These are phyloP conservation scores for Antheraea pernyi DNA, from an alignment of 1,140 invertebrate species.

Conservation along the genomic window DNA sequence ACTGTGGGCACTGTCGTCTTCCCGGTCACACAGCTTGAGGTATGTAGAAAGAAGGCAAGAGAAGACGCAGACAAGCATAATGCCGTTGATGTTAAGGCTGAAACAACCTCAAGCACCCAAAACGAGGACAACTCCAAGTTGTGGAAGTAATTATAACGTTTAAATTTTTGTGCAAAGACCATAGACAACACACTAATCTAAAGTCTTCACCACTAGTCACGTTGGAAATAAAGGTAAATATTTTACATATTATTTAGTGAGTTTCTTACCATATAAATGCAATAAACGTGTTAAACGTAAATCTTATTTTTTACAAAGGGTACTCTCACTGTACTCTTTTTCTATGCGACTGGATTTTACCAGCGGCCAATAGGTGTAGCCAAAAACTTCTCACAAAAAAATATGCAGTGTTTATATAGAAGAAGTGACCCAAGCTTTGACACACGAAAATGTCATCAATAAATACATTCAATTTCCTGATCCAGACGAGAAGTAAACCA, in stretches of 20 bases:
- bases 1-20: too few species aligned
- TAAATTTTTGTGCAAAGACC: conserved; percentile 11
- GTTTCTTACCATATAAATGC: too few species aligned
- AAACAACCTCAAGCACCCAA: too few species aligned
- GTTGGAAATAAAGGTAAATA: conserved; percentile 19
- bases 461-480: conserved; percentile 23
- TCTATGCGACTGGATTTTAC: conserved; percentile 22
- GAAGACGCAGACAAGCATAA: too few species aligned
- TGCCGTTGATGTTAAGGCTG: too few species aligned
- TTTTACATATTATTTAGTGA: conserved; percentile 6
- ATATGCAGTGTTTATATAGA: conserved; percentile 25
- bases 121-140: too few species aligned
- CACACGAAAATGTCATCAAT: conserved; percentile 12
- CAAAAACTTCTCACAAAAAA: conserved; percentile 24
- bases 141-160: too few species aligned
- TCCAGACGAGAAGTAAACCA: conserved; percentile 18
- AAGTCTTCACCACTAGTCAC: conserved; percentile 17
- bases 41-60: too few species aligned
- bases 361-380: conserved; percentile 19
- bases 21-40: too few species aligned
- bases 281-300: not conserved
- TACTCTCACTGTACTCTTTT: conserved; percentile 21
- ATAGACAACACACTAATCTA: conserved; percentile 3
- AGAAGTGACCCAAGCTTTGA: conserved; percentile 19
- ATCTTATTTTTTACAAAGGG: conserved; percentile 19